A percentile compares a stretch with the other conserved stretches of the same genome.
Evolutionary conservation across 2,113 vertebrate genomes (phyloP).

Genomic region (Montifringilla adamsi): DNA sequence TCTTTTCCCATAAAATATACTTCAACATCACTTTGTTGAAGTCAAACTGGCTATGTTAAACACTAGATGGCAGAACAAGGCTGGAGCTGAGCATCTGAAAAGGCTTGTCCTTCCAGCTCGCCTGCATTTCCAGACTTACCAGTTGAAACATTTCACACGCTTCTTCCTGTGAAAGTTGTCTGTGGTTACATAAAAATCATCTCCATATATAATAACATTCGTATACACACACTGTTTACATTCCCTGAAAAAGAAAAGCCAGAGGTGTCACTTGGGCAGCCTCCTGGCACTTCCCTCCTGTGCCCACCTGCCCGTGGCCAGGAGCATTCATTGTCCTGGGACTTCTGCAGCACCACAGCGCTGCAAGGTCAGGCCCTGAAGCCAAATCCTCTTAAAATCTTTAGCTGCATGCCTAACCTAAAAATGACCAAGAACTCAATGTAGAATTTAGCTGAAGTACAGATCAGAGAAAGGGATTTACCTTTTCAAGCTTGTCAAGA

Average conservation of each 20-base stretch:
- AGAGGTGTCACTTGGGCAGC: neutral
- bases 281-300: neutral
- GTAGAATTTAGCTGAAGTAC: neutral
- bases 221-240: rapidly evolving
- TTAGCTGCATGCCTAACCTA: neutral
- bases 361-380: neutral
- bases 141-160: neutral
- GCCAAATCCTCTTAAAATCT: neutral
- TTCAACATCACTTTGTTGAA: neutral
- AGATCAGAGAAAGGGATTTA: neutral
- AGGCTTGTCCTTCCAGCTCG: rapidly evolving
- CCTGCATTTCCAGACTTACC: neutral
- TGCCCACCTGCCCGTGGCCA: rapidly evolving
- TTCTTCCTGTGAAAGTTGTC: neutral
- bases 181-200: neutral
- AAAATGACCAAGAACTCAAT: neutral
- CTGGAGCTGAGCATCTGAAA: neutral
- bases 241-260: neutral
- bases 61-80: conserved; percentile 74
- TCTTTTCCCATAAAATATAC: rapidly evolving
- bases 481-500: neutral
- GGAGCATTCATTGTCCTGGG: rapidly evolving
- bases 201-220: no score
- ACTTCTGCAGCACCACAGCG: neutral
- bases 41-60: neutral